Conservation (phyloP, 2,888 invertebrate species). For the Dryobotodes eremita region DNA sequence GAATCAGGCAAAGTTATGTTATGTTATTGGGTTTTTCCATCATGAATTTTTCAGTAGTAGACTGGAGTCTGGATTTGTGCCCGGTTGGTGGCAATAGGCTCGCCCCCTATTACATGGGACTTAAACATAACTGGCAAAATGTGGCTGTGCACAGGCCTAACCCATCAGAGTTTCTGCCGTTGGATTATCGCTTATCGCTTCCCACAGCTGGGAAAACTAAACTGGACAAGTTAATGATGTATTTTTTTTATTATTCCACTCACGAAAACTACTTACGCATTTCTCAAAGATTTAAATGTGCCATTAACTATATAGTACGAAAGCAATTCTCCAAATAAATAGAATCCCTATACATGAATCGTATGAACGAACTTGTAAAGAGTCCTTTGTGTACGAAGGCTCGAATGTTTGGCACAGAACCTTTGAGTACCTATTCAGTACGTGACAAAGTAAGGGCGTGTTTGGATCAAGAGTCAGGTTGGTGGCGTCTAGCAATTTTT, state of each 20-base stretch:
- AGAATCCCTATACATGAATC: constrained; percentile 33
- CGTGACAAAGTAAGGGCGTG: constrained; percentile 22
- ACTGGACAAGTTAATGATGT: neutral
- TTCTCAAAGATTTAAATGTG: neutral
- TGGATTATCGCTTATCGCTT: neutral
- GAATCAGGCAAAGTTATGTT: too few species aligned
- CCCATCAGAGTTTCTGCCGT: neutral
- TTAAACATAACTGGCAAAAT: neutral
- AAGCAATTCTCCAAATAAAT: constrained; percentile 37
- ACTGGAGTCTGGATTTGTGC: neutral
- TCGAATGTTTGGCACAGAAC: constrained; percentile 17
- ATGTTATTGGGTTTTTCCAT: neutral
- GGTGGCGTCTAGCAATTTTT: neutral
- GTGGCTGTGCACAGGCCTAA: too few species aligned
- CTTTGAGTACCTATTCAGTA: constrained; percentile 30
- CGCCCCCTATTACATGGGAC: neutral
- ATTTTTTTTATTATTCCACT: neutral
- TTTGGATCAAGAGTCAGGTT: neutral
- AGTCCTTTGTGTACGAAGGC: constrained; percentile 36
- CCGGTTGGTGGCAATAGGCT: neutral
- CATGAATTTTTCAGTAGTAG: neutral
- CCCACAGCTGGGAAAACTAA: neutral
- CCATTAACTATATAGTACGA: neutral
- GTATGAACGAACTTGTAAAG: constrained; percentile 13
- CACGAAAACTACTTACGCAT: neutral